Evolutionary conservation across 2,113 vertebrate species (phyloP), one percentile per base, ranked within the genome.

Genomic region (Anguilla rostrata): DNA sequence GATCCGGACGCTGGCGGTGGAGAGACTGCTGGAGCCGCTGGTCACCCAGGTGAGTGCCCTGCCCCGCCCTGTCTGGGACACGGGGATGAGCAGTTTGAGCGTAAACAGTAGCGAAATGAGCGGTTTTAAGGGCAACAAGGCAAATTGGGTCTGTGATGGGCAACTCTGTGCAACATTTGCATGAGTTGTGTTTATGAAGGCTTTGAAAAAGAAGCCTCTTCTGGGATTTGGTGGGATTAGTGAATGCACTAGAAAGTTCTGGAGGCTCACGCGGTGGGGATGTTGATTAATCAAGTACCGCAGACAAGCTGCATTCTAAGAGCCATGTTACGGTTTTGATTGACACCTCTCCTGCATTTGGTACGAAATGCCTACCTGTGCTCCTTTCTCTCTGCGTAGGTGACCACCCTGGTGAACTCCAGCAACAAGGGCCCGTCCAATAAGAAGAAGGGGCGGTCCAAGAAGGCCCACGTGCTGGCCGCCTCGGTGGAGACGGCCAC

Each of bases 381-480:
- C 60, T 46, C n/a, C 63, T n/a, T 5, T 43, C 18, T 41, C 49
- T 8, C 53, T 75, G 49, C 79, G 79, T 88, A 99, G 98, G 98
- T 99, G 81, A 99, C 98, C 56, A 99, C 98, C 2, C 91, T 99
- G 94, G 98, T 99, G 39, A 99, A 99, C 94, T 97, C 97, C 39
- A 99, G 98, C 92, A 99, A 98, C 92, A 99, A 99, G 91, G 99
- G 99, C 0, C 99, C 99, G 5, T 99, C 98, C 75, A 99, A 98
- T 93, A 99, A 99, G 90, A 99, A 99, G 90, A 98, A 99, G 93
- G 99, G 99, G 0, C 98, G 99, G 90, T 99, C 99, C 86, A 99
- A 99, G 95, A 99, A 99, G 93, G 99, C 99, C 0, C 98, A 99
- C 92, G 98, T 99, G 86, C 92, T 99, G 96, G 98, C 98, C 81